These are phyloP conservation scores for Cyphomyrus plagiostoma DNA, from an alignment of 2,113 vertebrate species.

Conservation along the genomic window DNA sequence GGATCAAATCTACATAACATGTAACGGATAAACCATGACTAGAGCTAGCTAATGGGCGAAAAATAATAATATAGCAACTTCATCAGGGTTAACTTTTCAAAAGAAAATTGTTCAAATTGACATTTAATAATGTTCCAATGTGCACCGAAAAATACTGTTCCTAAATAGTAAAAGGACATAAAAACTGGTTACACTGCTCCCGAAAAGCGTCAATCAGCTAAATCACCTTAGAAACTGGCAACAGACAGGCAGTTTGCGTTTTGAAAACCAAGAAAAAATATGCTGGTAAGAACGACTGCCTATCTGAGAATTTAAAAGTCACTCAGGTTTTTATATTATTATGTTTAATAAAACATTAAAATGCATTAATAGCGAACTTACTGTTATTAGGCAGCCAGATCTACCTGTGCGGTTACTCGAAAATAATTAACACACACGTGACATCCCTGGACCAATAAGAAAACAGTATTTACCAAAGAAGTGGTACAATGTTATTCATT, in stretches of 20 bases:
- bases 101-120: background rate
- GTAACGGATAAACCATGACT: no score
- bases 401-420: background rate
- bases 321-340: background rate
- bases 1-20: background rate
- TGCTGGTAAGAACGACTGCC: background rate
- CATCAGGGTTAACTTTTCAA: background rate
- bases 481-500: background rate
- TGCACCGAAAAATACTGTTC: background rate
- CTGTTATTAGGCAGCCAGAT: background rate
- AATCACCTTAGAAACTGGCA: no score
- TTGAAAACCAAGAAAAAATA: no score
- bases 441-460: background rate
- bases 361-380: background rate
- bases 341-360: background rate
- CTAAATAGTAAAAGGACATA: background rate
- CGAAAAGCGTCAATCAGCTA: no score
- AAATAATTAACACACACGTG: background rate
- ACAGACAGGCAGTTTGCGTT: no score
- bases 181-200: no score
- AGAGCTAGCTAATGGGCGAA: no score
- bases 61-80: background rate
- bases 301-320: background rate
- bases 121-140: background rate
- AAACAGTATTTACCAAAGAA: background rate